phyloP scores from a whole-genome alignment of 2,113 vertebrate species.

The Oncorhynchus mykiss region DNA sequence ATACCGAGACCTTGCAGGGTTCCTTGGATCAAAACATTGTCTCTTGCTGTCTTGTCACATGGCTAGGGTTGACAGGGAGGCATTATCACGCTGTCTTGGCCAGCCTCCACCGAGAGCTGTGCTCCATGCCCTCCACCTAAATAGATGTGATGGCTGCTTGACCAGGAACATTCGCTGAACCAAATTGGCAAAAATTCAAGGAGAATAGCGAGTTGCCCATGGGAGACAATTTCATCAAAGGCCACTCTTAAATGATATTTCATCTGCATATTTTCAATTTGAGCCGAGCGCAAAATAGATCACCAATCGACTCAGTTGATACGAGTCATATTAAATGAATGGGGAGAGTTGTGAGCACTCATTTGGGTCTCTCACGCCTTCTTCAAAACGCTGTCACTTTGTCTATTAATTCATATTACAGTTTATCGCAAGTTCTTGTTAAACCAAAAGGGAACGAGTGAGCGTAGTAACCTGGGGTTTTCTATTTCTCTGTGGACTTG shows the following conservation, averaged over 20 bases:
- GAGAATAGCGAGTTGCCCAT: constrained; percentile 39
- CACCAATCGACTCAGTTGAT: constrained; percentile 29
- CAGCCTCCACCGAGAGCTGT: not conserved
- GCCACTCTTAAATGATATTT: constrained; percentile 61
- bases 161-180: constrained; percentile 42
- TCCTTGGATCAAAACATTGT: not conserved
- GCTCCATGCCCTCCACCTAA: constrained; percentile 29
- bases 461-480: constrained; percentile 15
- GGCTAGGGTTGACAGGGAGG: not conserved
- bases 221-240: constrained; percentile 51
- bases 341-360: constrained; percentile 19
- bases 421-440: constrained; percentile 24
- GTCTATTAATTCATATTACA: not conserved
- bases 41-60: not conserved
- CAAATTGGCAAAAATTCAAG: constrained; percentile 58
- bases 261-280: constrained; percentile 67
- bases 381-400: not conserved
- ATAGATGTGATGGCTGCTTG: constrained; percentile 52
- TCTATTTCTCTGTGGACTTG: constrained; percentile 10
- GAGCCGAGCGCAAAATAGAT: constrained; percentile 54
- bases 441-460: constrained; percentile 10
- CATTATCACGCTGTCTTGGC: not conserved
- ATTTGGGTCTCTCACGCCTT: not conserved
- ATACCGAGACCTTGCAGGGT: too few relatives aligned
- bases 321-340: constrained; percentile 41